These are phyloP conservation scores for Macrocentrus cingulum DNA, from an alignment of 1,140 invertebrate genomes.

Conservation along the genomic window DNA sequence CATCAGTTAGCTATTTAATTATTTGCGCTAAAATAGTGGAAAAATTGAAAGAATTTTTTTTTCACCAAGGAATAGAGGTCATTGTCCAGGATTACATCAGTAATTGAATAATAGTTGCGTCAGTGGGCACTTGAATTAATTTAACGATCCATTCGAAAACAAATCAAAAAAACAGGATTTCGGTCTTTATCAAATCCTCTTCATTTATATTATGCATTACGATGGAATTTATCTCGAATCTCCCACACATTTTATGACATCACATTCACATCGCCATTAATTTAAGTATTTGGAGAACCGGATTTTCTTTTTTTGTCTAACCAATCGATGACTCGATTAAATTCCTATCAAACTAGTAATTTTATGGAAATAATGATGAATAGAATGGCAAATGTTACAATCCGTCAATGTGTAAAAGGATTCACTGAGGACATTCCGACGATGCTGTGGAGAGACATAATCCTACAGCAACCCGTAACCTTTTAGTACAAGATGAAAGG, in stretches of 20 bases:
- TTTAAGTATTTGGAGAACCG: too few relatives aligned
- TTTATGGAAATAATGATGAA: too few relatives aligned
- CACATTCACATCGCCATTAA: too few relatives aligned
- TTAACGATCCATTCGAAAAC: too few relatives aligned
- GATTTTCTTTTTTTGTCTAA: too few relatives aligned
- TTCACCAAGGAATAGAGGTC: not conserved
- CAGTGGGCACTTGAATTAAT: not conserved
- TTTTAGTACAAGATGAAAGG: conserved; percentile 11
- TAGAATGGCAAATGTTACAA: conserved; percentile 3
- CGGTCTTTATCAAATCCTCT: too few relatives aligned
- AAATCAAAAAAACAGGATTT: too few relatives aligned
- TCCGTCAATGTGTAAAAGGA: conserved; percentile 16
- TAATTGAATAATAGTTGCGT: not conserved
- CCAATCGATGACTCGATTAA: too few relatives aligned
- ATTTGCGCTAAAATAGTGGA: not conserved
- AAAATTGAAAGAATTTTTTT: not conserved
- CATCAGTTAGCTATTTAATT: not conserved
- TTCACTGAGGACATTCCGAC: conserved; percentile 25
- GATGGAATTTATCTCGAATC: too few relatives aligned
- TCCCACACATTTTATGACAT: too few relatives aligned
- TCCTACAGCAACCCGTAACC: conserved; percentile 23
- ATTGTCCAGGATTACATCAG: not conserved
- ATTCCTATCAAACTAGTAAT: too few relatives aligned
- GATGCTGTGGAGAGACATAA: conserved; percentile 6
- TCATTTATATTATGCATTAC: too few relatives aligned